Evolutionary conservation across 2,888 invertebrate genomes (phyloP).

Genomic region (Drosophila quinaria): DNA sequence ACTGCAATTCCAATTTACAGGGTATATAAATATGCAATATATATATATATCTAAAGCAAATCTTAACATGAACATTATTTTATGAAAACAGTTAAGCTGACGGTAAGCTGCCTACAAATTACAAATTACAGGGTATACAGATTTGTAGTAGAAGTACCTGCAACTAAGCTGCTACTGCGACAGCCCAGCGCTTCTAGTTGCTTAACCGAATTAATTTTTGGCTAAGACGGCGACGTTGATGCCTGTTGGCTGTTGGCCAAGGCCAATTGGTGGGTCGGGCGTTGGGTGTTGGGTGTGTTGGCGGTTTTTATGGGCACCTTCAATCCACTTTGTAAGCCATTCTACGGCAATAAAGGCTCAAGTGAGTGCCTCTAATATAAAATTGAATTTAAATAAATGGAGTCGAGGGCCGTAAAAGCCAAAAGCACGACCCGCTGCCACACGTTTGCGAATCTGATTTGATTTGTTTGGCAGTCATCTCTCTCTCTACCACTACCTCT

Average conservation of each 20-base stretch:
- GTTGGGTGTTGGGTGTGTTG: conserved; percentile 8
- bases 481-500: background rate
- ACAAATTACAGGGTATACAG: conserved; percentile 16
- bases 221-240: conserved; percentile 5
- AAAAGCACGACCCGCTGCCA: conserved; percentile 46
- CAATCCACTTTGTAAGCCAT: conserved; percentile 80
- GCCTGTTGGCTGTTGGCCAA: conserved; percentile 13
- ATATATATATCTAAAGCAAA: background rate
- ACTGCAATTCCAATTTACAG: background rate
- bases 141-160: conserved; percentile 13
- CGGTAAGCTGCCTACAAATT: background rate
- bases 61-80: too few species aligned
- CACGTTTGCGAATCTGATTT: conserved; percentile 70
- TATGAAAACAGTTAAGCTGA: background rate
- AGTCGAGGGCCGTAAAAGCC: conserved; percentile 70
- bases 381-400: conserved; percentile 82
- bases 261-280: conserved; percentile 10
- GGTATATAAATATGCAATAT: background rate
- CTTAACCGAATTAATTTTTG: conserved; percentile 37
- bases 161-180: background rate
- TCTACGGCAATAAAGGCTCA: conserved; percentile 67
- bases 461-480: conserved; percentile 65
- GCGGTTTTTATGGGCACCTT: conserved; percentile 54
- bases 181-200: conserved; percentile 14
- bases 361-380: conserved; percentile 77